Conservation (phyloP, 2,888 invertebrate genomes). For the Herminia tarsipennalis region DNA sequence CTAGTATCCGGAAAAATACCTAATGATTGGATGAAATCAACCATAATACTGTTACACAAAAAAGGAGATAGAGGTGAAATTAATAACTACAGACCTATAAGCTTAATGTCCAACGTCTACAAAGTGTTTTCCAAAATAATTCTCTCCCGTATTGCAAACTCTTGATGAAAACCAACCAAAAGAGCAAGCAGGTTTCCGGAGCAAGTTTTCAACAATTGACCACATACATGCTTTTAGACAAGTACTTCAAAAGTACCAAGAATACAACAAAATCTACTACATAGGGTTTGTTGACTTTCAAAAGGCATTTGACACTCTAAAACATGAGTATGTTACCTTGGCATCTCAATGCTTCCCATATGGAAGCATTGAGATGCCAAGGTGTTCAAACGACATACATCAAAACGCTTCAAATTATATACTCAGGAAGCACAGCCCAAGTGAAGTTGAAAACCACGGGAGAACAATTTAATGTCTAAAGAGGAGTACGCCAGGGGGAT, state of each 20-base stretch:
- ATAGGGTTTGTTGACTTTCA: background rate
- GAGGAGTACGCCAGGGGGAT: conserved; percentile 11
- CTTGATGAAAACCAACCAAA: background rate
- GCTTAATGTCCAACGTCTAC: background rate
- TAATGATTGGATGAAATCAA: background rate
- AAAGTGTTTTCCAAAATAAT: conserved; percentile 4
- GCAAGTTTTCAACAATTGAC: no score
- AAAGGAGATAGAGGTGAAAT: background rate
- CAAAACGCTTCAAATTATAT: background rate
- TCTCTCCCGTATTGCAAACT: background rate
- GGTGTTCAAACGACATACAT: background rate
- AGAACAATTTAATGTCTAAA: background rate
- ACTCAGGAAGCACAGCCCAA: background rate
- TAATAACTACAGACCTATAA: background rate
- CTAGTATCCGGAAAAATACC: background rate
- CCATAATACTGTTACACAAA: background rate
- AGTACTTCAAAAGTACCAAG: conserved; percentile 4
- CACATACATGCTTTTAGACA: background rate
- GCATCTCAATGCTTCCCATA: no score
- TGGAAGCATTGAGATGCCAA: background rate
- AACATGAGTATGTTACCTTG: background rate
- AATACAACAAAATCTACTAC: background rate
- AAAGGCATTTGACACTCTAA: background rate
- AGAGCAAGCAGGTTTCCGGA: background rate
- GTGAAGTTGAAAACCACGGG: background rate